Conservation (phyloP, 2,113 vertebrate genomes). For the Cephalopterus ornatus region DNA sequence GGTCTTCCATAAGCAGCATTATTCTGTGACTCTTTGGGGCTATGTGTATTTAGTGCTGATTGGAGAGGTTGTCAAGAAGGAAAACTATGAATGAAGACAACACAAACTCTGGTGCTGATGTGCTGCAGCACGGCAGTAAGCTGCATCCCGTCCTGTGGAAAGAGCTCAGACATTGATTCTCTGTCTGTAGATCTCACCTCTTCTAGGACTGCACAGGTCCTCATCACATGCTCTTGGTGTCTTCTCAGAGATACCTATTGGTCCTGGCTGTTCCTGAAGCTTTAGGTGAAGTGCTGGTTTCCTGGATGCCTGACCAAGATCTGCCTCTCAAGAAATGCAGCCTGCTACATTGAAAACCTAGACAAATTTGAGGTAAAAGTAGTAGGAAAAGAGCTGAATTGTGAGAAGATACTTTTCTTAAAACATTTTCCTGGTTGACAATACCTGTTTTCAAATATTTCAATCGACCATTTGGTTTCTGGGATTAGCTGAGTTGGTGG, state of each 20-base stretch:
- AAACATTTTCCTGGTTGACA: not conserved
- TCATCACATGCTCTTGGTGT: fast-evolving
- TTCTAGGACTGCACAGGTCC: not conserved
- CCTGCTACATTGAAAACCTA: not conserved
- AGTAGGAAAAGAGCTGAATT: not conserved
- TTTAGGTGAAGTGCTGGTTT: not conserved
- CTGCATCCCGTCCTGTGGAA: not conserved
- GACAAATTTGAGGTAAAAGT: not conserved
- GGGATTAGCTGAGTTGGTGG: not conserved
- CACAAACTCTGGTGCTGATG: not conserved
- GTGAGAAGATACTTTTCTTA: not conserved
- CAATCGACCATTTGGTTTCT: not conserved
- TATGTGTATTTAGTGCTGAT: not conserved
- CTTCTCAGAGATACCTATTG: not conserved
- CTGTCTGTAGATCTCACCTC: not conserved
- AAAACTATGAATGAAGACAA: not conserved
- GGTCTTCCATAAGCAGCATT: not conserved
- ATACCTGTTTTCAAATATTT: not conserved
- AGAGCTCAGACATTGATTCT: not conserved
- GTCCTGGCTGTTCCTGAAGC: not conserved
- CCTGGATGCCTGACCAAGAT: not conserved
- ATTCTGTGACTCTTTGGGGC: not conserved
- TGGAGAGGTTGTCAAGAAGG: not conserved
- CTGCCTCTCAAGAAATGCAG: not conserved
- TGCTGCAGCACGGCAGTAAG: not conserved